Conservation (phyloP, 1,140 invertebrate genomes). For the Lineus longissimus region DNA sequence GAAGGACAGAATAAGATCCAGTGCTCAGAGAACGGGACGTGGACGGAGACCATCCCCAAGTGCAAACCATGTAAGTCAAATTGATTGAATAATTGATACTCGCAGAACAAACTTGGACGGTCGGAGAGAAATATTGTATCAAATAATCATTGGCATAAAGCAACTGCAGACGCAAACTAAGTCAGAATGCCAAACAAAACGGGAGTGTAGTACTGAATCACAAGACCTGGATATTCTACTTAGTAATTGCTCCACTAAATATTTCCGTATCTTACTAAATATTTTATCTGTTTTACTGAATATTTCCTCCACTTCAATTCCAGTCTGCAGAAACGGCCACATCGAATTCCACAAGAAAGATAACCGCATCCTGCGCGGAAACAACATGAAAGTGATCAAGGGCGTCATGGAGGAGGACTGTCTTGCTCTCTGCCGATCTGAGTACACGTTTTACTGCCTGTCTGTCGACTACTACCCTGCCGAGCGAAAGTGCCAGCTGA, state of each 20-base stretch:
- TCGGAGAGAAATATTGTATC: too few species aligned
- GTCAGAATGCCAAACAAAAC: too few species aligned
- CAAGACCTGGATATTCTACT: too few species aligned
- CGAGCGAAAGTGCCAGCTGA: not conserved
- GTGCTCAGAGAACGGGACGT: not conserved
- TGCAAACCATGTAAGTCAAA: not conserved
- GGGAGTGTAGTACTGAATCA: too few species aligned
- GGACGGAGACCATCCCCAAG: not conserved
- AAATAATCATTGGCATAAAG: too few species aligned
- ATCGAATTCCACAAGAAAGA: not conserved
- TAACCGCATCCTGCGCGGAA: not conserved
- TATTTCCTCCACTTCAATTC: not conserved
- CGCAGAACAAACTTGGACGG: not conserved
- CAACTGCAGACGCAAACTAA: too few species aligned
- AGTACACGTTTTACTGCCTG: not conserved
- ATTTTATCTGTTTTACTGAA: too few species aligned
- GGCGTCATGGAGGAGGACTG: not conserved
- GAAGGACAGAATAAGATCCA: not conserved
- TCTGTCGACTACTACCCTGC: constrained; percentile 1
- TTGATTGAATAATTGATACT: not conserved
- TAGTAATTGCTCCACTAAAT: too few species aligned
- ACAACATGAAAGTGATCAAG: not conserved
- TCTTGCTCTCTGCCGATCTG: not conserved
- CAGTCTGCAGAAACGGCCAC: not conserved
- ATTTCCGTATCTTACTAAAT: too few species aligned